phyloP scores from a whole-genome alignment of 2,113 vertebrate genomes.

The Opisthocomus hoazin region DNA sequence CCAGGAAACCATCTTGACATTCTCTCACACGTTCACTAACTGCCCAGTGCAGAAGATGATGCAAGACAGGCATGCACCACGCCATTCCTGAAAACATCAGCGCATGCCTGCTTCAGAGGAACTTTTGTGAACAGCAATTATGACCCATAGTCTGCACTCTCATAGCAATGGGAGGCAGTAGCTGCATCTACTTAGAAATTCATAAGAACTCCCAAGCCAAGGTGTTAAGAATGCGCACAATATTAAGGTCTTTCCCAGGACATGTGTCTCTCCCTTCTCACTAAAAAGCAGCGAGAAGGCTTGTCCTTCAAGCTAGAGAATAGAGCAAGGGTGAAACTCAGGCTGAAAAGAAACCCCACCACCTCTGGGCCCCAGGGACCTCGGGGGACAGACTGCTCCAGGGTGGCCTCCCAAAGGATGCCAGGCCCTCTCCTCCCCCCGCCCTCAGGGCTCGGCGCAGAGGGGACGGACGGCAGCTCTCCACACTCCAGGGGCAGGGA shows the following conservation, averaged over 20 bases:
- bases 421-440: background rate
- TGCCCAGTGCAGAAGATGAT: background rate
- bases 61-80: background rate
- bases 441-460: background rate
- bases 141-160: background rate
- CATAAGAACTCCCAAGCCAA: background rate
- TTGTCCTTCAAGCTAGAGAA: background rate
- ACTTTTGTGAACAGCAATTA: background rate
- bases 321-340: background rate
- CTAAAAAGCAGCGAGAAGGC: background rate
- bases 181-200: background rate
- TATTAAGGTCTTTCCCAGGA: background rate
- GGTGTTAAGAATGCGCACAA: background rate
- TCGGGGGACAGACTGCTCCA: background rate
- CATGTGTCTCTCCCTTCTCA: background rate
- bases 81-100: background rate
- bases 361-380: background rate
- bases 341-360: background rate
- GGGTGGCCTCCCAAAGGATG: background rate
- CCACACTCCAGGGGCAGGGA: background rate
- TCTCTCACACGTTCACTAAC: background rate
- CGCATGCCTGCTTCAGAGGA: background rate
- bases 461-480: background rate
- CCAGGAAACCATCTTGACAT: background rate
- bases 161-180: background rate